Base-by-base conservation (phyloP, 2,113 vertebrate genomes). In the Pterophyllum scalare region DNA sequence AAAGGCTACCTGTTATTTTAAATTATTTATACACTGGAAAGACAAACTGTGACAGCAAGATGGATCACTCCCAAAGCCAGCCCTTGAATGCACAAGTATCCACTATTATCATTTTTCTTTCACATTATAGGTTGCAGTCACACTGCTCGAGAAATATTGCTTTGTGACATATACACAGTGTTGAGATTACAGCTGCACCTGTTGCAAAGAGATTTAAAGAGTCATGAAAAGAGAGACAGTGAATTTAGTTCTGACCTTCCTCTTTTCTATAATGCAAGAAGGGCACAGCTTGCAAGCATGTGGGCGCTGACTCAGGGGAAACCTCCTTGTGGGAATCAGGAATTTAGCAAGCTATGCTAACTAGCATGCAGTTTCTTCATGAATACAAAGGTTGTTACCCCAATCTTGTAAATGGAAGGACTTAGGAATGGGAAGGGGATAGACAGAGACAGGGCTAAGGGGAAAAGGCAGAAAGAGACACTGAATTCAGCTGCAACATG, bases 21-120 rank as follows among this genome's bases (percentile, higher is more conserved):
- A 17, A 46, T 46, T 13, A 46, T 46, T 46, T 78, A 15, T 49
- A 74, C 35, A 74, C 57, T 80, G 76, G 33, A 14, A 56, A 75
- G 75, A 40, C 46, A 28, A 57, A 52, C 9, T 58, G 40, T 61
- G 59, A 62, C 70, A 65, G 24, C 15, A 70, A 31, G 4, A 76
- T 49, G 72, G 77, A 77, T 70, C 61, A 80, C 38, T 43, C 64
- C 70, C 60, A 35, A 14, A 49, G 33, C 12, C 77, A 82, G 33
- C 46, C 22, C 3, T 67, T 38, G 56, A 75, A 52, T 62, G 12
- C 24, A 35, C 77, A 70, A 57, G 3, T 15, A 52, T 64, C 7
- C 20, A 26, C 19, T 17, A 2, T 33, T 6, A 46, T 26, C 14
- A 12, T 26, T 26, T 1, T 22, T 33, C 35, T 59, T 59, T n/a